Percentiles rank a stretch among this genome's conserved stretches.
Conservation (phyloP, 2,113 vertebrate genomes). For the Platysteira castanea region DNA sequence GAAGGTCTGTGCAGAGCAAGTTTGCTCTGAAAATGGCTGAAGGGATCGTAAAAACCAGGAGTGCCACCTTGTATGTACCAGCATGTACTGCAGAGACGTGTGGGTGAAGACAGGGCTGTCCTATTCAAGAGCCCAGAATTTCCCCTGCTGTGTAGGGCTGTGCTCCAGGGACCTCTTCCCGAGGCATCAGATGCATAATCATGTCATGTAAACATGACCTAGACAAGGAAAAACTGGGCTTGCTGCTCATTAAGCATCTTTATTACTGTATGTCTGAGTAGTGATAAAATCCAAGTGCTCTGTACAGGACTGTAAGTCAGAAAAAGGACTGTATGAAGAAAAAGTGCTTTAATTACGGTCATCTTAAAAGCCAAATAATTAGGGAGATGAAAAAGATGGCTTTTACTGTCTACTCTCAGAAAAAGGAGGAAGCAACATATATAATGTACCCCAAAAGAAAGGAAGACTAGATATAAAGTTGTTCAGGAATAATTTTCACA, state of each 20-base stretch:
- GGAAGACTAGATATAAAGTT: not conserved
- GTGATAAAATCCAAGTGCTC: not conserved
- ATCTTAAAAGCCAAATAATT: not conserved
- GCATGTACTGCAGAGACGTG: not conserved
- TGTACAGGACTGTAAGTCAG: not conserved
- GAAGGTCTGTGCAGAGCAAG: not conserved
- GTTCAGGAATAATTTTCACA: not conserved
- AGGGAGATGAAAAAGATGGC: not conserved
- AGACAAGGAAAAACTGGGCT: not conserved
- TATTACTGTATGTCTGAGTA: not conserved
- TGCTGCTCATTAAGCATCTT: not conserved
- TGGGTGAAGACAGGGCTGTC: not conserved
- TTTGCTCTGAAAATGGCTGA: not conserved
- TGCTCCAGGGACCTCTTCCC: not conserved
- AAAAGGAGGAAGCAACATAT: not conserved
- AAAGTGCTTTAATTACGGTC: not conserved
- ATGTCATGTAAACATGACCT: not conserved
- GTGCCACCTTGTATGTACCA: not conserved
- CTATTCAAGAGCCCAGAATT: not conserved
- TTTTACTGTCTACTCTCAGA: not conserved
- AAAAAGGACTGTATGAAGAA: not conserved
- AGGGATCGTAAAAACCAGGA: not conserved
- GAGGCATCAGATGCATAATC: rapidly evolving
- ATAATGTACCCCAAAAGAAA: not conserved
- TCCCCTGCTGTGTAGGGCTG: not conserved